These are phyloP conservation scores for Colius striatus DNA, from an alignment of 2,113 vertebrate species.

Conservation along the genomic window DNA sequence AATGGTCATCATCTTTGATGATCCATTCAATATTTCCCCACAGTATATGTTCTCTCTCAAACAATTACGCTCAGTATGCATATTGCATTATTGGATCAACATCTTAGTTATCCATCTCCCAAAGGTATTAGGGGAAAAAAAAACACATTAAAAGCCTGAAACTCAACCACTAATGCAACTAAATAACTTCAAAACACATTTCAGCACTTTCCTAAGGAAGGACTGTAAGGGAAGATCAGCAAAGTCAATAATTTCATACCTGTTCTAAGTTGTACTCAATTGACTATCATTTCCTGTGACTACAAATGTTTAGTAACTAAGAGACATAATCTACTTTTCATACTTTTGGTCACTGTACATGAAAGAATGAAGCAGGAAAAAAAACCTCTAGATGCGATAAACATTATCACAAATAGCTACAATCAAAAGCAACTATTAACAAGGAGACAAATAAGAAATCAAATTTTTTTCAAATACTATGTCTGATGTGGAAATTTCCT, in stretches of 20 bases:
- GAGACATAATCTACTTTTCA: conserved; percentile 22
- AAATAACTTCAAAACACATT: conserved; percentile 76
- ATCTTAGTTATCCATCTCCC: conserved; percentile 81
- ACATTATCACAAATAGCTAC: not conserved
- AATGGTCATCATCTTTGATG: conserved; percentile 82
- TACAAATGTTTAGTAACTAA: conserved; percentile 47
- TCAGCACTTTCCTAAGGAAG: conserved; percentile 81
- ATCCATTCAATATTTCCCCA: conserved; percentile 88
- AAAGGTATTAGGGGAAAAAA: conserved; percentile 80
- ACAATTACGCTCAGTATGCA: conserved; percentile 85
- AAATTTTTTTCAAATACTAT: not conserved
- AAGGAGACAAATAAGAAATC: not conserved
- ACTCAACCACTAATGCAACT: conserved; percentile 80
- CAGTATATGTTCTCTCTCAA: conserved; percentile 79
- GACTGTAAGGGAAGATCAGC: conserved; percentile 59
- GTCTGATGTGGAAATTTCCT: not conserved
- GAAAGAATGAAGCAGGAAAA: not conserved
- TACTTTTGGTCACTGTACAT: not conserved
- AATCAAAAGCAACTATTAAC: not conserved
- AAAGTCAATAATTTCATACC: conserved; percentile 80
- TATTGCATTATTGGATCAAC: conserved; percentile 80
- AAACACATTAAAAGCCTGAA: conserved; percentile 84
- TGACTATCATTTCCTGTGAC: conserved; percentile 72
- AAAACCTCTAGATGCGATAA: not conserved
- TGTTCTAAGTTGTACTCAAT: conserved; percentile 77